Evolutionary conservation across 2,113 vertebrate genomes (phyloP), one percentile per base, ranked within the genome.

Genomic region (Dipodomys spectabilis): DNA sequence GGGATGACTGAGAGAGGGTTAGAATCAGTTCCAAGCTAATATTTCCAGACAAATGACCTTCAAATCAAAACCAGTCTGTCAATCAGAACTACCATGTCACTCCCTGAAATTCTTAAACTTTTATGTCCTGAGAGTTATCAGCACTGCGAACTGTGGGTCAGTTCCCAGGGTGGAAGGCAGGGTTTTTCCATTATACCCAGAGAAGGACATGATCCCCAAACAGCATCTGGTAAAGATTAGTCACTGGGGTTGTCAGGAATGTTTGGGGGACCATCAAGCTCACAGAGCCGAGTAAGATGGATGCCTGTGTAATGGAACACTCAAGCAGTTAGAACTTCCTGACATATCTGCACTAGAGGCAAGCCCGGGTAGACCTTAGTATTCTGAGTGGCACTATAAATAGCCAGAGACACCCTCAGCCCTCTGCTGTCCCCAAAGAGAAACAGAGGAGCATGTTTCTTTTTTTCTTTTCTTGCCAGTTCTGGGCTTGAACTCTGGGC

Each of bases 21-120:
- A 92, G 39, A 67, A 88, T 57, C 69, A 86, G n/a, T 85, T 81
- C 69, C 67, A 92, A 92, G 67, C 49, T 81, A 87, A 19, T 79
- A 78, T 87, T 90, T 82, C 78, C 65, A 85, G 71, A 80, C 32
- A 82, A 83, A 75, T 67, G 44, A 75, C 74, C 49, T 82, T 67
- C 45, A 92, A 73, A 72, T 82, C 69, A 90, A 88, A 92, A 81
- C 27, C 35, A 84, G 69, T 23, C n/a, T 45, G 22, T 82, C 25
- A 73, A 62, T 69, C 13, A n/a, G 53, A 92, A 79, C 67, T n/a
- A 62, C 15, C 3, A 2, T 18, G 12, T 28, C 2, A 10, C 39
- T 6, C 6, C 39, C 49, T 2, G 9, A 62, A 81, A 82, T 64
- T 30, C 7, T 53, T 87, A 45, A 62, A 32, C n/a, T 87, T 44